A percentile compares a stretch with the other conserved stretches of the same genome.
phyloP scores from a whole-genome alignment of 2,113 vertebrate genomes.

The Anarrhichthys ocellatus region DNA sequence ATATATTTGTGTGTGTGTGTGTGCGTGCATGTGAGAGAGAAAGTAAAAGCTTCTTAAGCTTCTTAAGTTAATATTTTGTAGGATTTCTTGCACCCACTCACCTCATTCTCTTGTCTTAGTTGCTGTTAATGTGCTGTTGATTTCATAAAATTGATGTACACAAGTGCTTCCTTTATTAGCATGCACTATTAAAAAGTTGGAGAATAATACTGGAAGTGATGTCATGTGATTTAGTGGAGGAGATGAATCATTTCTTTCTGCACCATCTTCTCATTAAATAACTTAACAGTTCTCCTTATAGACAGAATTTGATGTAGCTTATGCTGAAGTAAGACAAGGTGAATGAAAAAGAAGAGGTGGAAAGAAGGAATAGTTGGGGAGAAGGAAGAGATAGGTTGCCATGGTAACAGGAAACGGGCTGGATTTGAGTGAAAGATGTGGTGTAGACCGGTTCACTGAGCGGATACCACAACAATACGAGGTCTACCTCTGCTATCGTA shows the following conservation, averaged over 20 bases:
- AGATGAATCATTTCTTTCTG: constrained; percentile 35
- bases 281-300: constrained; percentile 39
- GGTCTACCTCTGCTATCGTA: constrained; percentile 10
- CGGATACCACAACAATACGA: constrained; percentile 45
- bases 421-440: constrained; percentile 62
- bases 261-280: constrained; percentile 51
- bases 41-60: constrained; percentile 42
- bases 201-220: constrained; percentile 29
- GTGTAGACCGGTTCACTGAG: constrained; percentile 43
- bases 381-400: constrained; percentile 60
- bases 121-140: constrained; percentile 20
- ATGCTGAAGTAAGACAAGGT: constrained; percentile 44
- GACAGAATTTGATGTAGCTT: constrained; percentile 31
- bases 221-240: constrained; percentile 21
- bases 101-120: constrained; percentile 35
- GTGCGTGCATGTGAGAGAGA: constrained; percentile 24
- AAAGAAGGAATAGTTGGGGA: constrained; percentile 52
- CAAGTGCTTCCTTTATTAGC: constrained; percentile 14
- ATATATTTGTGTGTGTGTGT: constrained; percentile 8
- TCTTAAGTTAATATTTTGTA: constrained; percentile 29
- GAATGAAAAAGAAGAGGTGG: constrained; percentile 56
- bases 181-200: constrained; percentile 41
- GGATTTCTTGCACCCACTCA: constrained; percentile 35
- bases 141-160: constrained; percentile 45
- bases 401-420: constrained; percentile 72